Conservation (phyloP, 2,113 vertebrate genomes). For the Hyla sarda region DNA sequence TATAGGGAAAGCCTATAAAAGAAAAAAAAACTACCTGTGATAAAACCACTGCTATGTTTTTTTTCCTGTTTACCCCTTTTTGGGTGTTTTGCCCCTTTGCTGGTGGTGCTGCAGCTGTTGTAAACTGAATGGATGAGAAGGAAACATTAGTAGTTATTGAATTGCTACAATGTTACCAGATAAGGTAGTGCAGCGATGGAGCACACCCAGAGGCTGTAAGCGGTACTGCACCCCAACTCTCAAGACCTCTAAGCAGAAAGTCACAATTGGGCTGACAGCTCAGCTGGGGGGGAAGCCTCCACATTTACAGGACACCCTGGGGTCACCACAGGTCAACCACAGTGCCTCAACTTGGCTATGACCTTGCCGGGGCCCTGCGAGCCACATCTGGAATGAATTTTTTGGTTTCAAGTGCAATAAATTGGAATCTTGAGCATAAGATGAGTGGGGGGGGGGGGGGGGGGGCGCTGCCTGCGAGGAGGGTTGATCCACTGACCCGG, state of each 20-base stretch:
- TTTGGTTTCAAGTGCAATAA: slow-evolving; percentile 72
- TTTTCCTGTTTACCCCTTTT: too few species aligned
- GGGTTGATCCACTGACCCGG: slow-evolving; percentile 63
- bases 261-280: slow-evolving; percentile 59
- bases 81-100: background rate
- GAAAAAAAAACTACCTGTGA: too few species aligned
- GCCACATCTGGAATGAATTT: slow-evolving; percentile 76
- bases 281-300: slow-evolving; percentile 58
- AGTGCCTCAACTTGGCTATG: slow-evolving; percentile 69
- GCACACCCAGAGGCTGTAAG: slow-evolving; percentile 42
- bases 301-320: slow-evolving; percentile 61
- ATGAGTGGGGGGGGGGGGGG: slow-evolving; percentile 52
- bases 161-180: background rate
- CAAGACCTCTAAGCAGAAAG: background rate
- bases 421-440: slow-evolving; percentile 67
- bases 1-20: too few species aligned
- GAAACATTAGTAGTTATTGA: background rate
- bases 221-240: background rate
- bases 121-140: background rate
- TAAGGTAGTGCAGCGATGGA: slow-evolving; percentile 1
- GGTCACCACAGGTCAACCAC: slow-evolving; percentile 66
- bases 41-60: too few species aligned
- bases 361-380: slow-evolving; percentile 66
- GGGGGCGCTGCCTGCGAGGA: slow-evolving; percentile 58
- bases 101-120: background rate